Evolutionary conservation across 2,797 vertebrate genomes (phyloP).

Genomic region (Oreochromis mossambicus): DNA sequence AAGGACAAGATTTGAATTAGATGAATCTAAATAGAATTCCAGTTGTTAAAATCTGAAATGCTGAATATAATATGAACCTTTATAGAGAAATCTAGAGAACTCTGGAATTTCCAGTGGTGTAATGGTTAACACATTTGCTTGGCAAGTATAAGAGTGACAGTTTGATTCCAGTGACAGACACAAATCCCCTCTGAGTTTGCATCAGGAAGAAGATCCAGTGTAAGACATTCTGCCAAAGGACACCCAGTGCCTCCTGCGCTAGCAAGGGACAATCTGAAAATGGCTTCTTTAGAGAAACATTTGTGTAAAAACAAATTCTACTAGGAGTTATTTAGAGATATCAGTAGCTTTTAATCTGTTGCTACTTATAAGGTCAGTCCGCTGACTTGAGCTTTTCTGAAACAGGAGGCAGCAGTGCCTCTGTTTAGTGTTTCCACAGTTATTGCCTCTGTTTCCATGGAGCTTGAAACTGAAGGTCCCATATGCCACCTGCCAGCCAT

Average conservation of each 20-base stretch:
- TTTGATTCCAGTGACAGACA: not conserved
- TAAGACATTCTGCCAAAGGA: not conserved
- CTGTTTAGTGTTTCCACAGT: slow-evolving; percentile 39
- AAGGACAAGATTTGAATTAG: not conserved
- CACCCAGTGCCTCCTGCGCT: not conserved
- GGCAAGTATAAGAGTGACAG: not conserved
- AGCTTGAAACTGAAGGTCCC: not conserved
- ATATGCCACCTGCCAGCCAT: slow-evolving; percentile 26
- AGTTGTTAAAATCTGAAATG: not conserved
- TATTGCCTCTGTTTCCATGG: slow-evolving; percentile 37
- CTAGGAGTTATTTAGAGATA: not conserved
- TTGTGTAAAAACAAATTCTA: not conserved
- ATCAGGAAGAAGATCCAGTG: not conserved
- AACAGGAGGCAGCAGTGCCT: not conserved
- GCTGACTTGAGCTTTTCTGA: not conserved
- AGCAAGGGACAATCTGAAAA: not conserved
- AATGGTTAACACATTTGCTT: not conserved
- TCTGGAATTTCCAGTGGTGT: not conserved
- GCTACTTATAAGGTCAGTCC: not conserved
- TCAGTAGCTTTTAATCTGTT: not conserved
- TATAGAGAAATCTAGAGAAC: not conserved
- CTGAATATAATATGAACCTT: not conserved
- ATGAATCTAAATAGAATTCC: not conserved
- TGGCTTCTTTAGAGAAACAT: not conserved
- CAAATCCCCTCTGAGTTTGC: not conserved